phyloP scores from a whole-genome alignment of 2,797 vertebrate genomes.

The Xenentodon cancila region DNA sequence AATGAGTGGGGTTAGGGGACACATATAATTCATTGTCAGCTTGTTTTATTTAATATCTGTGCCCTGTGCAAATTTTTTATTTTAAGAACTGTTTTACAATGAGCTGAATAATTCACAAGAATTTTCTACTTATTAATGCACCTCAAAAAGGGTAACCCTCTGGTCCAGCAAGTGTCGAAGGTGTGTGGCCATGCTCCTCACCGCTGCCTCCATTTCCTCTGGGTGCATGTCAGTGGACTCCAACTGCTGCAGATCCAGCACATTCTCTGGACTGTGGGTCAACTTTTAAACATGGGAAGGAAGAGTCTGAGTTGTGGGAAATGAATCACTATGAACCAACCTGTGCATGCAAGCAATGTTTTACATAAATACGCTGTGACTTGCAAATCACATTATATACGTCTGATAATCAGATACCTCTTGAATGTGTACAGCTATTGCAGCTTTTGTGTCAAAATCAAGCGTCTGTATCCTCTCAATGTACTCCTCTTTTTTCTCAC shows the following conservation, averaged over 20 bases:
- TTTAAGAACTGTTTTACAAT: background rate
- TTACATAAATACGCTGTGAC: background rate
- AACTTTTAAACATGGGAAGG: constrained; percentile 74
- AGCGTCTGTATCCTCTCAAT: constrained; percentile 93
- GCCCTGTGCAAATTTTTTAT: background rate
- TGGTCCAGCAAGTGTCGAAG: constrained; percentile 89
- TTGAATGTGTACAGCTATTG: constrained; percentile 94
- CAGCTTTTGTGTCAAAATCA: constrained; percentile 95
- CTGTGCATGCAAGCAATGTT: background rate
- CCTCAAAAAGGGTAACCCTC: constrained; percentile 90
- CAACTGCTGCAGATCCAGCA: constrained; percentile 93
- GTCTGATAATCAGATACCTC: constrained; percentile 83
- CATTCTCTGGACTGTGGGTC: constrained; percentile 92
- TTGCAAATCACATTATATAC: background rate
- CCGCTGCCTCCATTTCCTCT: constrained; percentile 85
- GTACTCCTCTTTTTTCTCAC: constrained; percentile 94
- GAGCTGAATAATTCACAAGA: background rate
- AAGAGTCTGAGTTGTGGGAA: background rate
- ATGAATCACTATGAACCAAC: background rate
- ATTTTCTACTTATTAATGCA: constrained; percentile 40
- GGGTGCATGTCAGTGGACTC: constrained; percentile 85
- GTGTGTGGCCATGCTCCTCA: constrained; percentile 87
- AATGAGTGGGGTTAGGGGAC: background rate
- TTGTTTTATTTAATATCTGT: background rate
- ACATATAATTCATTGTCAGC: background rate